Evolutionary conservation across 2,113 vertebrate species (phyloP), one percentile per base, ranked within the genome.

Genomic region (Mormyrus iriodes): DNA sequence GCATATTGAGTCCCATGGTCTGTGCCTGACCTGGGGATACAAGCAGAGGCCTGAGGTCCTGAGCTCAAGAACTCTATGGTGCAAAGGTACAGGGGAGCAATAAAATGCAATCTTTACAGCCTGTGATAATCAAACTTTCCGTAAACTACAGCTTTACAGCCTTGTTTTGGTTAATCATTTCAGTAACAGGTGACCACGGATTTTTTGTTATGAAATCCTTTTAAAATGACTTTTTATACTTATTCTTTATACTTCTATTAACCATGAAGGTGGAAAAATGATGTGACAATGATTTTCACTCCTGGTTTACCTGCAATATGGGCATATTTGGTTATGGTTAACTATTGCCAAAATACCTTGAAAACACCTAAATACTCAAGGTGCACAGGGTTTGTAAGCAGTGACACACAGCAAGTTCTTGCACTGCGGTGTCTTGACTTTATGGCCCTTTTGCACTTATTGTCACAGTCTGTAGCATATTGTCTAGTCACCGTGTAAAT

Each of bases 121-220:
- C 84, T 15, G 10, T 42, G 91, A 91, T 89, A 88, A 91, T 91
- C 86, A 89, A 89, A 91, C 89, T 91, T 91, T 88, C 90, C 90
- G 90, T 91, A 88, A 91, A 90, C 91, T 89, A 42, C 55, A 65
- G 39, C 76, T 91, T 92, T 92, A 92, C 73, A 58, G 61, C 92
- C 85, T 89, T 65, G 69, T 89, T 89, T 85, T 61, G 61, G 92
- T 91, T 89, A 92, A 92, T 91, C 83, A 92, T 91, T 92, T 76
- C 88, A 69, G 51, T 42, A 53, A 88, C 90, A 92, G 91, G 90
- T 90, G 90, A 92, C 42, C 90, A 86, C 65, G 24, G 73, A 69
- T 83, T 87, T 53, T 44, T 85, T 61, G 73, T 79, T 46, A 65
- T 39, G 27, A 42, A 73, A 88, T 82, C 52, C 42, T 48, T 84